Conservation (phyloP, 2,113 vertebrate genomes). For the Aplodontia rufa region DNA sequence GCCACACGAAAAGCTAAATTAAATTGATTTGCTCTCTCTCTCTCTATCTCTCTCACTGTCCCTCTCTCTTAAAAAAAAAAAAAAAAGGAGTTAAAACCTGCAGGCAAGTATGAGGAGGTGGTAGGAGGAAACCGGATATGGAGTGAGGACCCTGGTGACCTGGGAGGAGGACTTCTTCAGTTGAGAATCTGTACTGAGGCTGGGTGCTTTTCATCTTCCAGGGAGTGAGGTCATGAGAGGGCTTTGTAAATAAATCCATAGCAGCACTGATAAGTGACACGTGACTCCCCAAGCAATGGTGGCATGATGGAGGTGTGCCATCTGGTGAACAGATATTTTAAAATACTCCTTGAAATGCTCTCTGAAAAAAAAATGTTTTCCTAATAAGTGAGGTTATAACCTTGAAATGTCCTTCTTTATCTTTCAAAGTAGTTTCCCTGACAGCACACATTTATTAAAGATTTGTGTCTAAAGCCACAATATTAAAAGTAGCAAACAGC, state of each 20-base stretch:
- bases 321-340: not conserved
- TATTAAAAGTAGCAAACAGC: not conserved
- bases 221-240: not conserved
- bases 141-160: not conserved
- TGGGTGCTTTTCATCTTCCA: not conserved
- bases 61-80: too few species aligned
- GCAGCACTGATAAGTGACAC: fast-evolving
- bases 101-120: fast-evolving
- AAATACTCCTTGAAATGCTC: not conserved
- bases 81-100: too few species aligned
- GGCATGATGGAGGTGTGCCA: not conserved
- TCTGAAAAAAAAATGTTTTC: not conserved
- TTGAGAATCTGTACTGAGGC: too few species aligned
- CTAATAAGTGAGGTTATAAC: not conserved
- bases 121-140: fast-evolving
- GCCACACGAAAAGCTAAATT: too few species aligned
- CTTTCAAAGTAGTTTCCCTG: conserved; percentile 26
- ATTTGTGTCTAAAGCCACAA: not conserved
- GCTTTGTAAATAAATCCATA: not conserved
- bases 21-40: too few species aligned
- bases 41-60: too few species aligned
- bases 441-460: not conserved
- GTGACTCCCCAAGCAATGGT: not conserved
- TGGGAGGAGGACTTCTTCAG: not conserved
- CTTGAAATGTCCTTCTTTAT: not conserved